Conservation (phyloP, 2,113 vertebrate genomes). For the Hippoglossus stenolepis region DNA sequence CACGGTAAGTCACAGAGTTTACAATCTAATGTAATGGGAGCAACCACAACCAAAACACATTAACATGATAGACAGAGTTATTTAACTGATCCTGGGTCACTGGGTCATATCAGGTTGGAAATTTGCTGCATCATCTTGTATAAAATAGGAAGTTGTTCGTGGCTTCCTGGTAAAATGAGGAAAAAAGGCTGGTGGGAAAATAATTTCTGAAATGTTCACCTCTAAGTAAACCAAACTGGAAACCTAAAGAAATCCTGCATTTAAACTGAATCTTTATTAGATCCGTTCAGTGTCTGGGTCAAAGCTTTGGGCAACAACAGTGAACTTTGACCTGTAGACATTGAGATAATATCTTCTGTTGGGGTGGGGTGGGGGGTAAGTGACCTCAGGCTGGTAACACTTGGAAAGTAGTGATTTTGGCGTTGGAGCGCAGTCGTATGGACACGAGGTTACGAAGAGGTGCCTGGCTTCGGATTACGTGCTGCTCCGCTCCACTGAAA, state of each 20-base stretch:
- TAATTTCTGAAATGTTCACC: not conserved
- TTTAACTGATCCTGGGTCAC: not conserved
- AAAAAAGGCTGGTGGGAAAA: not conserved
- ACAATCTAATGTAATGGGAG: no score
- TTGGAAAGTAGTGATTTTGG: slow-evolving; percentile 21
- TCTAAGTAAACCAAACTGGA: not conserved
- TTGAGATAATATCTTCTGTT: no score
- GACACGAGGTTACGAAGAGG: slow-evolving; percentile 37
- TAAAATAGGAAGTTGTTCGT: slow-evolving; percentile 14
- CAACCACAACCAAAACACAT: no score
- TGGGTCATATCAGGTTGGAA: no score
- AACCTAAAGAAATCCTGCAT: not conserved
- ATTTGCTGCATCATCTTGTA: not conserved
- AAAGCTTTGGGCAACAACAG: not conserved
- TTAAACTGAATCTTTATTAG: not conserved
- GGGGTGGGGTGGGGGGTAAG: not conserved
- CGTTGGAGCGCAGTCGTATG: slow-evolving; percentile 2
- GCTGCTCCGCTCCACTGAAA: slow-evolving; percentile 25
- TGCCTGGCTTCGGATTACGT: slow-evolving; percentile 59
- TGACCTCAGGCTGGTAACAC: slow-evolving; percentile 6
- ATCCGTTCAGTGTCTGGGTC: not conserved
- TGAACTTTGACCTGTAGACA: not conserved
- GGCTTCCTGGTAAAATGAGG: not conserved
- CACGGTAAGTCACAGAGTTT: no score
- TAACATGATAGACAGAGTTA: no score